Evolutionary conservation across 2,888 invertebrate species (phyloP).

Genomic region (Dicyrtomina minuta): DNA sequence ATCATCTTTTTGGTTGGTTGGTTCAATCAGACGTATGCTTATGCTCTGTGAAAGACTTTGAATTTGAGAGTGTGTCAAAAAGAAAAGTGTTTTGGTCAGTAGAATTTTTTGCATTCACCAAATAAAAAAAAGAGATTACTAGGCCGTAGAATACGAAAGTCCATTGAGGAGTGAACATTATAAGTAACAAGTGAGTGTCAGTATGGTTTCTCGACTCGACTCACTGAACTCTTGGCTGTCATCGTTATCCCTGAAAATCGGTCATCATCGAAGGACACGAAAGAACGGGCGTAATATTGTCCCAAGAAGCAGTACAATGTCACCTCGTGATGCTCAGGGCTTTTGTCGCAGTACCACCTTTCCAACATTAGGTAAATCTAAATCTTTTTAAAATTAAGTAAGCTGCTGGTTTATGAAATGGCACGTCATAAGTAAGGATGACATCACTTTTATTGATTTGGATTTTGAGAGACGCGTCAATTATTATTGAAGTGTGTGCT

Average conservation of each 20-base stretch:
- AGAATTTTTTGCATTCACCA: not conserved
- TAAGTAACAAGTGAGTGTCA: too few species aligned
- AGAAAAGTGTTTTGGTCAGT: not conserved
- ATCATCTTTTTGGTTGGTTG: too few species aligned
- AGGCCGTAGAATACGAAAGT: too few species aligned
- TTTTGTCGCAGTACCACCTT: constrained; percentile 54
- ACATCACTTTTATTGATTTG: too few species aligned
- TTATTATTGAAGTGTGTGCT: too few species aligned
- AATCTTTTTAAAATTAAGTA: not conserved
- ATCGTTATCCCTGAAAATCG: constrained; percentile 53
- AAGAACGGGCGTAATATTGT: constrained; percentile 51
- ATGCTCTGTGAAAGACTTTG: too few species aligned
- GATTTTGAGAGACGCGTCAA: too few species aligned
- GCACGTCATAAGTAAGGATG: too few species aligned
- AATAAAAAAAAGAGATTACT: not conserved
- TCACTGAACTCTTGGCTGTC: constrained; percentile 54
- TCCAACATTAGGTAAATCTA: constrained; percentile 52
- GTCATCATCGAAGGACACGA: constrained; percentile 52
- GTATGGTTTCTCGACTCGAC: constrained; percentile 53
- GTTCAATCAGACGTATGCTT: too few species aligned
- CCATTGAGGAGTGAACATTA: too few species aligned
- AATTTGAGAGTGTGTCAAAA: not conserved
- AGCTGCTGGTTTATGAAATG: too few species aligned
- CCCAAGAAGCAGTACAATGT: constrained; percentile 52
- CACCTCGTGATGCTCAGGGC: constrained; percentile 49